Base-by-base conservation (phyloP, 2,113 vertebrate species). In the Onychorhynchus coronatus region DNA sequence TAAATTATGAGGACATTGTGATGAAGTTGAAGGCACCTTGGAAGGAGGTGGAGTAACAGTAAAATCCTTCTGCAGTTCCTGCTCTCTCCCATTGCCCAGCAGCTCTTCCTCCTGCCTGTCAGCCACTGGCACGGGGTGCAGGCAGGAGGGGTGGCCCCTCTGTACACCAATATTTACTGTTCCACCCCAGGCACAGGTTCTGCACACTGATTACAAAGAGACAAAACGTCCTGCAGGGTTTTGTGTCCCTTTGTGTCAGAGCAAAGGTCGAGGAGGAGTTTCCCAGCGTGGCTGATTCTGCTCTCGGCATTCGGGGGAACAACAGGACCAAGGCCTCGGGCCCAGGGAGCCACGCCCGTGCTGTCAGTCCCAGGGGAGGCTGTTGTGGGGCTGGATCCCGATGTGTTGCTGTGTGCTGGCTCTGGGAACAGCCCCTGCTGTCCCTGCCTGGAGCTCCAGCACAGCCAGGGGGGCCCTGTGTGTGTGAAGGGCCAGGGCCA, bases 11-110 rank as follows among this genome's bases (percentile, higher is more conserved):
- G 76, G 90, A 94, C 30, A 12, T 49, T 65, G 28, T 59, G 77
- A 80, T 93, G 84, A 91, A 75, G 88, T 31, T 37, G 74, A 97
- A 97, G 97, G 96, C 96, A 96, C 95, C 78, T 95, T 92, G 95
- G 81, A 93, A 95, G 12, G 6, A 79, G 83, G 59, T 56, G 55
- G 84, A 87, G 62, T 13, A 85, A 31, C 12, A 55, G 44, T 19
- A 61, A 35, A 83, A 15, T 41, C 22, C 8, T 72, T 31, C 83
- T 81, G 88, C 91, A 93, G 59, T 88, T 50, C 74, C 70, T 66
- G 88, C 78, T 74, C 52, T 13, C 53, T 74, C 56, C 6, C 46
- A 6, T 37, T 11, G 17, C 30, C 74, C 52, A n/a, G 70, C 66
- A 39, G 23, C 90, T 24, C 25, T 52, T 52, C 50, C 50, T 52